Evolutionary conservation across 2,888 invertebrate genomes (phyloP).

Genomic region (Pseudococcus viburni): DNA sequence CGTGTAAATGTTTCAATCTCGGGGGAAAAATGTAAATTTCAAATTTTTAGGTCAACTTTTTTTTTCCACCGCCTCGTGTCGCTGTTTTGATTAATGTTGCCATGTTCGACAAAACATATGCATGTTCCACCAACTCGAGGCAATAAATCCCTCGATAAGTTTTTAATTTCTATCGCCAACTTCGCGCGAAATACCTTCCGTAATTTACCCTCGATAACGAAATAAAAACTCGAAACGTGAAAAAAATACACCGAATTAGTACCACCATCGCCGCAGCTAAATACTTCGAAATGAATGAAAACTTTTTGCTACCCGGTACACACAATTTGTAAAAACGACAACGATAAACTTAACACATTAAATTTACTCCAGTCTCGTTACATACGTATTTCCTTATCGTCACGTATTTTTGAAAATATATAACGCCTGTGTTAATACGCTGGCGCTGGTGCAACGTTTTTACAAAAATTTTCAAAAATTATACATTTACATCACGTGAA

Average conservation of each 20-base stretch:
- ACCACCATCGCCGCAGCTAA: neutral
- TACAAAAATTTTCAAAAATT: constrained; percentile 12
- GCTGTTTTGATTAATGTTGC: constrained; percentile 37
- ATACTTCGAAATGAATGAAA: neutral
- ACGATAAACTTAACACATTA: neutral
- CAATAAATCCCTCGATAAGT: constrained; percentile 27
- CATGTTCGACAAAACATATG: constrained; percentile 16
- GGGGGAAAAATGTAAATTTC: constrained; percentile 42
- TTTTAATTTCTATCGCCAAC: constrained; percentile 29
- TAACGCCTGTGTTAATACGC: neutral
- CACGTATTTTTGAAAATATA: constrained; percentile 10
- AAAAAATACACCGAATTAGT: constrained; percentile 15
- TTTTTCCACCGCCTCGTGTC: neutral
- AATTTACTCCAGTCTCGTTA: constrained; percentile 25
- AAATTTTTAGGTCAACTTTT: constrained; percentile 28
- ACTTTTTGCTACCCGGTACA: neutral
- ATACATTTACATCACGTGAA: constrained; percentile 48
- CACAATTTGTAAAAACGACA: neutral
- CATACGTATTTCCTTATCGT: neutral
- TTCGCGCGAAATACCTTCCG: neutral
- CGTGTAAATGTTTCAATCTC: constrained; percentile 42
- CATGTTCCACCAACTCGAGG: neutral
- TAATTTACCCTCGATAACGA: neutral
- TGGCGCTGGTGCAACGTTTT: neutral
- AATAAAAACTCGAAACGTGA: neutral